Percentiles rank a stretch among this genome's conserved stretches.
Conservation (phyloP, 2,888 invertebrate species). For the Ischnus inquisitorius region DNA sequence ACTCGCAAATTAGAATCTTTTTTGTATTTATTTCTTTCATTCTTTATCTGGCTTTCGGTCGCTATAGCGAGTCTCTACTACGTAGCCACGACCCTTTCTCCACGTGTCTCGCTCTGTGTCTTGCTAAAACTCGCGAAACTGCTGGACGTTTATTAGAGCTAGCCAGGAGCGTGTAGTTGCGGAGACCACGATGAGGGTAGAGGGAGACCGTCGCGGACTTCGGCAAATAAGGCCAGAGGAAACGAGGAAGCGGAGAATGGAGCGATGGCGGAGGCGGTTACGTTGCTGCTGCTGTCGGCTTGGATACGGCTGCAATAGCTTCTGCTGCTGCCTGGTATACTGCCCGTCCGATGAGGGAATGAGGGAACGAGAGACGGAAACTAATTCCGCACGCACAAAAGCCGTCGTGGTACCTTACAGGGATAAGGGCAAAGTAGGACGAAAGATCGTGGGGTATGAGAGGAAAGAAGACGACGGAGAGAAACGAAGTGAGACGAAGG, state of each 20-base stretch:
- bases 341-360: conserved; percentile 41
- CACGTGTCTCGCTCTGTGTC: conserved; percentile 26
- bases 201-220: conserved; percentile 62
- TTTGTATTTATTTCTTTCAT: conserved; percentile 35
- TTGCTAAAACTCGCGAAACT: conserved; percentile 34
- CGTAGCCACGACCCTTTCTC: conserved; percentile 14
- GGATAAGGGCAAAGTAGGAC: conserved; percentile 60
- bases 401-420: conserved; percentile 62
- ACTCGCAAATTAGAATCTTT: conserved; percentile 43
- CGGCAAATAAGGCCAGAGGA: conserved; percentile 70
- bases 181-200: conserved; percentile 51
- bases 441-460: conserved; percentile 36
- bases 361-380: conserved; percentile 69
- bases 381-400: conserved; percentile 77
- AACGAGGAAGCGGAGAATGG: conserved; percentile 59
- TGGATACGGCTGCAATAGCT: conserved; percentile 27
- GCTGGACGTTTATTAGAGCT: conserved; percentile 22
- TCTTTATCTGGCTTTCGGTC: conserved; percentile 9
- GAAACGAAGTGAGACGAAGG: conserved; percentile 20
- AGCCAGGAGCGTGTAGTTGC: conserved; percentile 22
- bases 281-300: neutral
- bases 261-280: conserved; percentile 40
- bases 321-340: conserved; percentile 17
- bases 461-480: conserved; percentile 31
- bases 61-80: neutral